Base-by-base conservation (phyloP, 2,113 vertebrate genomes). In the Eolophus roseicapilla region DNA sequence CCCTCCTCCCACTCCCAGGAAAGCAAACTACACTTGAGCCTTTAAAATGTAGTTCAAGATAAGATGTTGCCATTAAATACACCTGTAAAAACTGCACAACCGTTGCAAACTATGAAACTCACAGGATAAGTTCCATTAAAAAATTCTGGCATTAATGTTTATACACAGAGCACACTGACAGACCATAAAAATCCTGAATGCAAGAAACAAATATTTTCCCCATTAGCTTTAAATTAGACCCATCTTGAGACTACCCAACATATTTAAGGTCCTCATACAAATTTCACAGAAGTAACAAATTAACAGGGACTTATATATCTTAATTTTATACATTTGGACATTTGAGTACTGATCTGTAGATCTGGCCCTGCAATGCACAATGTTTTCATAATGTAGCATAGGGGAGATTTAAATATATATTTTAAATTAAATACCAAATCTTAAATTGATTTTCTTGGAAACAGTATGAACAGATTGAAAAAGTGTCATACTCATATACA, bases 61-160 rank as follows among this genome's bases (percentile, higher is more conserved):
- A 92, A 95, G 83, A 91, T 62, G 86, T 86, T 86, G 41, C 21
- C 50, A 60, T 83, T 96, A 96, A 92, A 94, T 68, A 75, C 68
- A 93, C 52, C 55, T 92, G 90, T 81, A 88, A 96, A 95, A 86
- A 47, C 59, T 85, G 44, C 50, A 65, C 25, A 80, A 63, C 29
- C 70, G 49, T 77, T 90, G 73, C 17, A 91, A 79, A 91, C 52
- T 49, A 79, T n/a, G 67, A 94, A 92, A 68, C n/a, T 75, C 49
- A 70, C 7, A 33, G 78, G 60, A 41, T 77, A 81, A 69, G 44
- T 73, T 60, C n/a, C 2, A 39, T 65, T 20, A 82, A 81, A 79
- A 90, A 67, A 57, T 20, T 35, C 39, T 80, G 44, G 59, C 55
- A 52, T 27, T 82, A 74, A 79, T 49, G 31, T 89, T 91, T 90